A percentile compares a stretch with the other conserved stretches of the same genome.
Evolutionary conservation across 2,888 invertebrate species (phyloP).

Genomic region (Achlya flavicornis): DNA sequence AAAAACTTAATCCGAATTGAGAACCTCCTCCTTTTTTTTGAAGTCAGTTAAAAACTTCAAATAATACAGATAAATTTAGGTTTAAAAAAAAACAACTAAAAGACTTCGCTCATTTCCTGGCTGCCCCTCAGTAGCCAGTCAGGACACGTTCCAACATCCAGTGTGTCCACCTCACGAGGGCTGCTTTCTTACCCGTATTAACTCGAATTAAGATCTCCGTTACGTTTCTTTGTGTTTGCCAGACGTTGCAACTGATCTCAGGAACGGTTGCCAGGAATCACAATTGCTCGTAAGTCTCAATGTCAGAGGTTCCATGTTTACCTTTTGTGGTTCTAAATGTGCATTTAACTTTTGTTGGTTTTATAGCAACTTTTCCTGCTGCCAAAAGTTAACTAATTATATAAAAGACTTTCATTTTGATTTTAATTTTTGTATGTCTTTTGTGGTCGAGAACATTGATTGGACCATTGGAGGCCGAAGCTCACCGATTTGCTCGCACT

Average conservation of each 20-base stretch:
- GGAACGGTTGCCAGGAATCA: constrained; percentile 43
- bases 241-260: constrained; percentile 57
- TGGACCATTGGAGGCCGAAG: too few relatives aligned
- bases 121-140: constrained; percentile 49
- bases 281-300: constrained; percentile 23
- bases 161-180: constrained; percentile 69
- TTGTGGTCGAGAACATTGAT: neutral
- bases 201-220: constrained; percentile 72
- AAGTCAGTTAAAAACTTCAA: too few relatives aligned
- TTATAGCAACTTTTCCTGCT: too few relatives aligned
- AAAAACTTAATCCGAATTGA: too few relatives aligned
- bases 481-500: too few relatives aligned
- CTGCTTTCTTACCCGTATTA: constrained; percentile 75
- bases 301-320: constrained; percentile 2
- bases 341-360: neutral
- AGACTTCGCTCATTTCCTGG: constrained; percentile 29
- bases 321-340: neutral
- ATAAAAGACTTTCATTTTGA: too few relatives aligned
- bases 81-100: too few relatives aligned
- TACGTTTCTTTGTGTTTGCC: constrained; percentile 69
- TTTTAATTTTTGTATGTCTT: too few relatives aligned
- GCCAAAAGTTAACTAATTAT: too few relatives aligned
- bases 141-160: constrained; percentile 63
- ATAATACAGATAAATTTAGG: too few relatives aligned
- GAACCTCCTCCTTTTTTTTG: too few relatives aligned